Evolutionary conservation across 2,888 invertebrate genomes (phyloP).

Genomic region (Noctua comes): DNA sequence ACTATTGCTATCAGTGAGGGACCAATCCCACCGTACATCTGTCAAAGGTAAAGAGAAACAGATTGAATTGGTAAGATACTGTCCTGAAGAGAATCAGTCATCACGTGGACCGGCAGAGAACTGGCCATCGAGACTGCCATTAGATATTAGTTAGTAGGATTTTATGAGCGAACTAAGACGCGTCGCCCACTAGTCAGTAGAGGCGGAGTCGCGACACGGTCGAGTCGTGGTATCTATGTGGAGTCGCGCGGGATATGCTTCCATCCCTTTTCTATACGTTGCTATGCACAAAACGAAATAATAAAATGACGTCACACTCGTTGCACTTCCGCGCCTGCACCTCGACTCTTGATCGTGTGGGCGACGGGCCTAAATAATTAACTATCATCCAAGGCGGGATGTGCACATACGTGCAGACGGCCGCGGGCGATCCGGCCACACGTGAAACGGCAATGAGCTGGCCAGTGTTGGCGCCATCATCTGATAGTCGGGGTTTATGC

Average conservation of each 20-base stretch:
- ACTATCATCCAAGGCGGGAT: slow-evolving; percentile 77
- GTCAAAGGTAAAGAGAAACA: slow-evolving; percentile 49
- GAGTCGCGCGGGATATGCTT: too few relatives aligned
- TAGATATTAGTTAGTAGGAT: slow-evolving; percentile 82
- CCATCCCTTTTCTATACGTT: too few relatives aligned
- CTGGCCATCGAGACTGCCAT: slow-evolving; percentile 77
- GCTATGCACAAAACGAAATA: too few relatives aligned
- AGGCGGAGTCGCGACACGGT: too few relatives aligned
- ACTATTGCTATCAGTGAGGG: slow-evolving; percentile 74
- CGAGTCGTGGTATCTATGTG: too few relatives aligned
- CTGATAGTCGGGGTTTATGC: slow-evolving; percentile 79
- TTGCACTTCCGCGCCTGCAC: too few relatives aligned
- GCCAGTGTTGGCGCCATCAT: slow-evolving; percentile 80
- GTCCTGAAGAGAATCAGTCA: slow-evolving; percentile 68
- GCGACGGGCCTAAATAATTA: too few relatives aligned
- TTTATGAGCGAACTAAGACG: slow-evolving; percentile 68
- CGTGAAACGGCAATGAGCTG: slow-evolving; percentile 78
- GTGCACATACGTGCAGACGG: slow-evolving; percentile 78
- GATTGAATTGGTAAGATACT: background rate
- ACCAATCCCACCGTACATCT: slow-evolving; percentile 81
- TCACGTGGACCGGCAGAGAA: slow-evolving; percentile 79
- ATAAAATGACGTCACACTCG: too few relatives aligned
- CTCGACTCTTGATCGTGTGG: too few relatives aligned
- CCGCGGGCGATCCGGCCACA: slow-evolving; percentile 76
- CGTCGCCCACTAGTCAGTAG: too few relatives aligned